Evolutionary conservation across 2,113 vertebrate species (phyloP).

Genomic region (Desmodus rotundus): DNA sequence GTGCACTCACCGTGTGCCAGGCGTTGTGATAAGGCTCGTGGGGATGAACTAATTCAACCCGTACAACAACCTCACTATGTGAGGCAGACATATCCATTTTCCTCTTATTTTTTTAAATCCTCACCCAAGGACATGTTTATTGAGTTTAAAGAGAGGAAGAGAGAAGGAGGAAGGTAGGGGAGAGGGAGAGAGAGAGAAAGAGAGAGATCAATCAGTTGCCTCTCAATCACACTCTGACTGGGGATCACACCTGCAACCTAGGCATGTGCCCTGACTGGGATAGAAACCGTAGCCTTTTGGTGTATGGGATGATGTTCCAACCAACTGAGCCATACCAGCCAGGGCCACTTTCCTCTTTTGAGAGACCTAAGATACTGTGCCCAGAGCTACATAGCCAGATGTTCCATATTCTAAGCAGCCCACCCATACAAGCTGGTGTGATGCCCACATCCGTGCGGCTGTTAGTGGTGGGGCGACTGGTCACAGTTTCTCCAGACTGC

Average conservation of each 20-base stretch:
- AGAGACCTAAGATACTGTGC: neutral
- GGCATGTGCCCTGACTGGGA: too few relatives aligned
- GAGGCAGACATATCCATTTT: neutral
- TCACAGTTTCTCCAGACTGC: neutral
- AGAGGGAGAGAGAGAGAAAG: too few relatives aligned
- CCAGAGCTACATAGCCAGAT: neutral
- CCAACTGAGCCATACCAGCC: neutral
- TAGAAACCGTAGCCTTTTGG: too few relatives aligned
- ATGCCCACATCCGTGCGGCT: rapidly evolving
- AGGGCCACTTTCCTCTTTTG: neutral
- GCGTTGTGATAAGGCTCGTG: neutral
- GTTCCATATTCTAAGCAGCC: neutral
- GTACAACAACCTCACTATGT: rapidly evolving
- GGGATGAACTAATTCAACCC: neutral
- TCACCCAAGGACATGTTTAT: neutral
- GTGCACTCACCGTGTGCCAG: neutral
- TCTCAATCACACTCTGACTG: too few relatives aligned
- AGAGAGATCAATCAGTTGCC: too few relatives aligned
- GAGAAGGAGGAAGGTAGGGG: too few relatives aligned
- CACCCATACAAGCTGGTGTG: rapidly evolving
- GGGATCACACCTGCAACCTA: too few relatives aligned
- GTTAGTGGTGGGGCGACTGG: rapidly evolving
- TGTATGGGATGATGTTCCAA: neutral
- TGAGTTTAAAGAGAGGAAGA: neutral
- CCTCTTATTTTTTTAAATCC: neutral